Conservation (phyloP, 2,797 vertebrate species). For the Babyrousa celebensis region DNA sequence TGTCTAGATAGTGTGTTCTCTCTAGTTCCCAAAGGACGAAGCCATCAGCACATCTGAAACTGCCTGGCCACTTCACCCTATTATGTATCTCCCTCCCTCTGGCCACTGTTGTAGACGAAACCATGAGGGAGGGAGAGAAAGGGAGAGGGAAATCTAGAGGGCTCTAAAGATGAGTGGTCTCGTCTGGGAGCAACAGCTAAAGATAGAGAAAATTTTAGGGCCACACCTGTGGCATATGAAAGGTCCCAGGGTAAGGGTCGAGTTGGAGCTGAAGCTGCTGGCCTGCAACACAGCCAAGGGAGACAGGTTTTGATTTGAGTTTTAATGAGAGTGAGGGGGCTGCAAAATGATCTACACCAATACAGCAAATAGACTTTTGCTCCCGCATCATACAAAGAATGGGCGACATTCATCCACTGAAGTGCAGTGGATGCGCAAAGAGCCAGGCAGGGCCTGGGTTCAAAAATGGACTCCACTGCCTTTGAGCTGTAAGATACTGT, state of each 20-base stretch:
- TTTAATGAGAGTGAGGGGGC: not conserved
- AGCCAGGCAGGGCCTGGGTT: not conserved
- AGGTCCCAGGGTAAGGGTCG: too few species aligned
- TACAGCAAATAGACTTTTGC: not conserved
- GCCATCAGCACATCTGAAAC: not conserved
- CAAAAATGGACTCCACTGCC: not conserved
- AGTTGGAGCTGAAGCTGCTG: too few species aligned
- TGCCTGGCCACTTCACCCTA: not conserved
- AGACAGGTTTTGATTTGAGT: not conserved
- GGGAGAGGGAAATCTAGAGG: not conserved
- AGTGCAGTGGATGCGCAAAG: not conserved
- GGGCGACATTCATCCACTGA: not conserved
- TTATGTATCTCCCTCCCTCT: too few species aligned
- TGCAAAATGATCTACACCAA: not conserved
- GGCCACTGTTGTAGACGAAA: not conserved
- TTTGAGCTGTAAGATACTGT: not conserved
- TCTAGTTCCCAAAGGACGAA: not conserved
- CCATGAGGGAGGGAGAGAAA: not conserved
- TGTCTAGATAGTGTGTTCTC: not conserved
- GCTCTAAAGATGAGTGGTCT: not conserved
- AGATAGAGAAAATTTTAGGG: not conserved
- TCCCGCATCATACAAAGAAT: not conserved
- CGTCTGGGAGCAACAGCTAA: not conserved
- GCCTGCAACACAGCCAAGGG: not conserved
- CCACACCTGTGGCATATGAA: too few species aligned